These are phyloP conservation scores for Drosophila anomelani DNA, from an alignment of 2,888 invertebrate species.

Conservation along the genomic window DNA sequence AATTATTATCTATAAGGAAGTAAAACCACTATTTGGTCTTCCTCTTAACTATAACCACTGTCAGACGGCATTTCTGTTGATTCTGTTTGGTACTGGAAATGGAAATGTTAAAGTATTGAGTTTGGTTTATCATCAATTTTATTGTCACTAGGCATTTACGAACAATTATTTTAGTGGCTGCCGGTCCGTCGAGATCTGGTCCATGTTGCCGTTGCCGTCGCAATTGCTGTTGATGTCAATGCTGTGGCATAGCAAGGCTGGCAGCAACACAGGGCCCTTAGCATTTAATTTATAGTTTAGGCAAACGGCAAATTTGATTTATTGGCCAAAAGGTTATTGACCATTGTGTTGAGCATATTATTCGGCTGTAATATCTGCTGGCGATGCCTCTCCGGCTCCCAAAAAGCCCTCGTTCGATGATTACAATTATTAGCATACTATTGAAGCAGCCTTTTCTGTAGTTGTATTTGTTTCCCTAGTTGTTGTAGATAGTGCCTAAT, in stretches of 20 bases:
- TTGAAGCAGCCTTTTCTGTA: constrained; percentile 54
- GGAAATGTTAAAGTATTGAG: constrained; percentile 54
- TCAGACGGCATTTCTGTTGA: constrained; percentile 16
- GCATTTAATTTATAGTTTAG: constrained; percentile 76
- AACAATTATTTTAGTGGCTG: constrained; percentile 75
- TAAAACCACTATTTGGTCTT: neutral
- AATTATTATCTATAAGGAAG: neutral
- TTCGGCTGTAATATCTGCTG: constrained; percentile 33
- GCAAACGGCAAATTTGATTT: constrained; percentile 72
- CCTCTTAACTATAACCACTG: neutral
- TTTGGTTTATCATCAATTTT: constrained; percentile 78
- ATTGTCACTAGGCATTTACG: constrained; percentile 79
- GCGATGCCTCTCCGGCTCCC: constrained; percentile 9
- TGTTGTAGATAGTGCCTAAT: constrained; percentile 44
- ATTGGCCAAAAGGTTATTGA: constrained; percentile 78
- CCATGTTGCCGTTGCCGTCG: constrained; percentile 41
- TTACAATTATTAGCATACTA: constrained; percentile 61
- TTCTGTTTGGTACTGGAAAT: constrained; percentile 29
- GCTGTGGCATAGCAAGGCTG: constrained; percentile 4
- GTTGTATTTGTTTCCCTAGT: constrained; percentile 37
- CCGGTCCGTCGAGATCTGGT: constrained; percentile 21
- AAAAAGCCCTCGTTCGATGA: constrained; percentile 45
- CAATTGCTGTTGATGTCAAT: constrained; percentile 28
- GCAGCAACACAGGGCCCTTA: constrained; percentile 30
- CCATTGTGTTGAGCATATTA: constrained; percentile 67